Evolutionary conservation across 2,797 vertebrate species (phyloP), one percentile per base, ranked within the genome.

Genomic region (Knipowitschia caucasica): DNA sequence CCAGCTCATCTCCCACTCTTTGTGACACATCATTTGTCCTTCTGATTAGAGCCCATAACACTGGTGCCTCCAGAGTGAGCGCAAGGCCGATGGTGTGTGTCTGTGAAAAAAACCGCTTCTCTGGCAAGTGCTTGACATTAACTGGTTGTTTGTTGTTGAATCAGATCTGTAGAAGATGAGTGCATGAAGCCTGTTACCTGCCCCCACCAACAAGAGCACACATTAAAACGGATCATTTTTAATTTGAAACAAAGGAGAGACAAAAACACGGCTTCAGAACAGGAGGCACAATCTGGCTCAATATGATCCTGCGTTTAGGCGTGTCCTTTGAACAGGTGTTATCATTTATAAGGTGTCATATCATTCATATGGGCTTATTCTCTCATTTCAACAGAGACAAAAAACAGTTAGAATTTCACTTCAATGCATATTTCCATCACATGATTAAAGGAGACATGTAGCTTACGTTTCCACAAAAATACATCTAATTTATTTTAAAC

Each of bases 11-110:
- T 71, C 66, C 64, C 57, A 63, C 60, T 81, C 60, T 74, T 71
- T 70, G 71, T 72, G 80, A 80, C 75, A 75, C 75, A 60, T 83
- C 77, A 80, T 83, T 86, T 84, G 75, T 82, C 52, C 77, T 40
- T 67, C 50, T 76, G 77, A 81, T 81, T 80, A 71, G 77, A 73
- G 71, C 58, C 63, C 56, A 64, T 67, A 71, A 79, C 53, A 21
- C 61, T 15, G 40, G 40, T 43, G 58, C 50, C 63, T 71, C 51
- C 44, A 38, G 72, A 50, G 76, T 64, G 64, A 59, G 73, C 46
- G 64, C 39, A 39, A 27, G 46, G 57, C 59, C 53, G 65, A 70
- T 50, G 56, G 38, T 27, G 64, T 65, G 53, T 65, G 62, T 56
- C 60, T 62, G 64, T 56, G 20, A n/a, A 43, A 40, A n/a, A 43